Base-by-base conservation (phyloP, 2,888 invertebrate species). In the Furcula furcula region DNA sequence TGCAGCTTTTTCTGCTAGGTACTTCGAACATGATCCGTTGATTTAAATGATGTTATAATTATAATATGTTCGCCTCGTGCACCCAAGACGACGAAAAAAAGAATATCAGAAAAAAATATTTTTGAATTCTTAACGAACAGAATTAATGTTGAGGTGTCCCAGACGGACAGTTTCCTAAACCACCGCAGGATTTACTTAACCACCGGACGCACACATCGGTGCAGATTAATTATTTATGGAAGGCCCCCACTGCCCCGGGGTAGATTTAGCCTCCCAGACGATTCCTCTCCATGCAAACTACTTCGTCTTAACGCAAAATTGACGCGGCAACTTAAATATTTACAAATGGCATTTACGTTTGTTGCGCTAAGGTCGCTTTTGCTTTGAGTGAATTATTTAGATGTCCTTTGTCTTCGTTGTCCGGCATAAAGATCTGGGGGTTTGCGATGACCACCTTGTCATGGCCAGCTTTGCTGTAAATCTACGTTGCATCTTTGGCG, bases 381-480 rank as follows among this genome's bases (percentile, higher is more conserved):
- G 61, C 73, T 59, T 58, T 71, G 76, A 60, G 57, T 81, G 77
- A 83, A 85, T 87, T 76, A 86, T 86, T 87, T 78, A 85, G 70
- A 66, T 65, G 68, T 75, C 85, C 84, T 87, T 87, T 87, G 87
- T 87, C 82, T 85, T 76, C 75, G 74, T 77, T 78, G 84, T 82
- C 83, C 82, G 73, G 74, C 58, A 62, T 65, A 76, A 80, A 81
- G 84, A 84, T 85, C 77, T 78, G 52, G 73, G 83, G 85, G 76
- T 64, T 82, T 79, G 79, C 75, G 82, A 84, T 88, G 88, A 88
- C 88, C 88, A 85, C 85, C 86, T 85, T 85, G 86, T 85, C 86
- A 85, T 78, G 85, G 76, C 75, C 52, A 76, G 88, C 83, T 83
- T 79, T 75, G 68, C 66, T 69, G 65, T 78, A 84, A 85, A 83